These are phyloP conservation scores for Coenonympha arcania DNA, from an alignment of 2,888 invertebrate species.

Conservation along the genomic window DNA sequence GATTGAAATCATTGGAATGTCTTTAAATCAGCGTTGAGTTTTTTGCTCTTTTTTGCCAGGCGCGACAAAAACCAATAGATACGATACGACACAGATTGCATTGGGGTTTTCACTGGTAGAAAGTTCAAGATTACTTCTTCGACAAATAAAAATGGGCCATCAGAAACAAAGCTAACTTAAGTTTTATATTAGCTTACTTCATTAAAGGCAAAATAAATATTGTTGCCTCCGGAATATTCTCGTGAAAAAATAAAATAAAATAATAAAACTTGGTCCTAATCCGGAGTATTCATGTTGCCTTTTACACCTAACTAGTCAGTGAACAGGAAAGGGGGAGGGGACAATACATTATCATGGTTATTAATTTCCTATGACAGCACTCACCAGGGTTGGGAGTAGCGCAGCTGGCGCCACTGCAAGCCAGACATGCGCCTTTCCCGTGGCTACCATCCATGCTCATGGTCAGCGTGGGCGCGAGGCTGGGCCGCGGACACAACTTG, in stretches of 20 bases:
- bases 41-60: background rate
- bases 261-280: too few relatives aligned
- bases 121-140: slow-evolving; percentile 3
- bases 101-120: slow-evolving; percentile 7
- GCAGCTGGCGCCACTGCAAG: slow-evolving; percentile 49
- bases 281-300: too few relatives aligned
- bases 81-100: background rate
- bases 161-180: too few relatives aligned
- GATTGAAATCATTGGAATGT: background rate
- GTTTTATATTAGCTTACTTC: too few relatives aligned
- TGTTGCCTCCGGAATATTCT: too few relatives aligned
- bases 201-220: too few relatives aligned
- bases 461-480: slow-evolving; percentile 42
- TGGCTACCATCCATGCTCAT: slow-evolving; percentile 46
- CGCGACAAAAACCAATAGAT: background rate
- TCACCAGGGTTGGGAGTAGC: slow-evolving; percentile 49
- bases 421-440: slow-evolving; percentile 47
- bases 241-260: too few relatives aligned
- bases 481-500: slow-evolving; percentile 57
- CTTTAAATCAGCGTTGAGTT: background rate
- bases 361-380: slow-evolving; percentile 28
- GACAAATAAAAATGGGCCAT: too few relatives aligned
- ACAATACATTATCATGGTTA: background rate
- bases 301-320: too few relatives aligned
- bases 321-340: too few relatives aligned